Percentiles rank a stretch among this genome's conserved stretches.
Evolutionary conservation across 2,797 vertebrate genomes (phyloP).

Genomic region (Anas capensis): DNA sequence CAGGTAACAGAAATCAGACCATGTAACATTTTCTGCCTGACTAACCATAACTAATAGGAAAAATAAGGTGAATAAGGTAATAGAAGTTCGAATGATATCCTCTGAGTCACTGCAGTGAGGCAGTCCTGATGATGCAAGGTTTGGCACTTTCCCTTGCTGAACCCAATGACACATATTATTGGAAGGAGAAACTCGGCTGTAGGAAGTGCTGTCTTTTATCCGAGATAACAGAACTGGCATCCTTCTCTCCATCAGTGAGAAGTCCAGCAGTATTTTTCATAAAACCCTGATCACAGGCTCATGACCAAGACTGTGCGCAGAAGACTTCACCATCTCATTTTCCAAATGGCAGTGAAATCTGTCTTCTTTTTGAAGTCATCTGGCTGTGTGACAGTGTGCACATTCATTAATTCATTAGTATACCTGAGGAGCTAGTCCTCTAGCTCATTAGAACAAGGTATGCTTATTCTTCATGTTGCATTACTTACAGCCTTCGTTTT

Average conservation of each 20-base stretch:
- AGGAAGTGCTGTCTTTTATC: not conserved
- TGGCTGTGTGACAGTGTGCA: not conserved
- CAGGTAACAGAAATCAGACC: slow-evolving; percentile 9
- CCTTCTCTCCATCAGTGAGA: not conserved
- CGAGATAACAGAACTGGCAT: not conserved
- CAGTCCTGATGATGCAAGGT: slow-evolving; percentile 56
- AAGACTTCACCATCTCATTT: not conserved
- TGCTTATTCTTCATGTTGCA: not conserved
- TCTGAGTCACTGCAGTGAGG: slow-evolving; percentile 50
- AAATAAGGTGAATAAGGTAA: not conserved
- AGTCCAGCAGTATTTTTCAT: not conserved
- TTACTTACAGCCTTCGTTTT: not conserved
- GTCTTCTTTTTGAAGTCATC: not conserved
- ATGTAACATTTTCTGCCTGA: slow-evolving; percentile 13
- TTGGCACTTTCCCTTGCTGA: slow-evolving; percentile 47
- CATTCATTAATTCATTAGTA: not conserved
- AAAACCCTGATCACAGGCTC: not conserved
- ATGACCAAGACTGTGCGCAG: not conserved
- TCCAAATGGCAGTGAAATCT: not conserved
- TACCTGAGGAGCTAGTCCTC: not conserved
- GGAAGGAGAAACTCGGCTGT: not conserved
- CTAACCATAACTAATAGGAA: not conserved
- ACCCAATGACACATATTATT: not conserved
- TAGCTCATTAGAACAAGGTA: not conserved
- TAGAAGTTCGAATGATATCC: slow-evolving; percentile 19